Conservation (phyloP, 1,140 invertebrate genomes). For the Lerema accius region DNA sequence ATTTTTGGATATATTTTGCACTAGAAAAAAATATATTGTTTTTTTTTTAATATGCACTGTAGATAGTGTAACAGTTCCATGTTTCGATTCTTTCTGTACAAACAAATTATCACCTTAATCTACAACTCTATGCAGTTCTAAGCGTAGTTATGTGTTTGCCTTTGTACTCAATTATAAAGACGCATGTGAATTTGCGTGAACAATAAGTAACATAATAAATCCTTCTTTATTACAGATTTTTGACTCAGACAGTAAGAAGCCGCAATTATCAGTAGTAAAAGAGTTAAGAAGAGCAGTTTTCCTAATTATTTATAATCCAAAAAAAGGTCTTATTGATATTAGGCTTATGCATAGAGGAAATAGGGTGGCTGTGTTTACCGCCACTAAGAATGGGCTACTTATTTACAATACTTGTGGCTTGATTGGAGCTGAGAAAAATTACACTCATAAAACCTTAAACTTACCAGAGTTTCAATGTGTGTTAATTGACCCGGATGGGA, state of each 20-base stretch:
- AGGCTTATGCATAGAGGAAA: slow-evolving; percentile 88
- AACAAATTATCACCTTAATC: too few species aligned
- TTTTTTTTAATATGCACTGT: too few species aligned
- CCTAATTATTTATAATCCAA: slow-evolving; percentile 75
- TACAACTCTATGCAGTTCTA: too few species aligned
- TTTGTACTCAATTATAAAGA: too few species aligned
- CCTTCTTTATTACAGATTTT: slow-evolving; percentile 68
- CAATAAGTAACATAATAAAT: too few species aligned
- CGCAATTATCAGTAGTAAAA: slow-evolving; percentile 64
- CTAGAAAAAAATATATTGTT: too few species aligned
- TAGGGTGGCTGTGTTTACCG: slow-evolving; percentile 94
- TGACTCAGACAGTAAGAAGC: slow-evolving; percentile 74
- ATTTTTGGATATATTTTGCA: too few species aligned
- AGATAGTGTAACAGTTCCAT: too few species aligned
- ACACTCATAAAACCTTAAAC: slow-evolving; percentile 78
- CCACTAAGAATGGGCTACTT: slow-evolving; percentile 91
- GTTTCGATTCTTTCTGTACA: too few species aligned
- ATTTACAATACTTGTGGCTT: slow-evolving; percentile 91
- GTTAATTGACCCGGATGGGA: slow-evolving; percentile 92
- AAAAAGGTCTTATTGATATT: slow-evolving; percentile 74
- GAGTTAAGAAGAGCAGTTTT: slow-evolving; percentile 68
- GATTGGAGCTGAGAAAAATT: slow-evolving; percentile 84
- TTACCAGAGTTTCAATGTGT: slow-evolving; percentile 87
- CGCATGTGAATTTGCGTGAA: too few species aligned
- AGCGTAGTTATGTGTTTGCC: too few species aligned